A percentile compares a stretch with the other conserved stretches of the same genome.
Evolutionary conservation across 2,888 invertebrate genomes (phyloP).

Genomic region (Protonemura montana): DNA sequence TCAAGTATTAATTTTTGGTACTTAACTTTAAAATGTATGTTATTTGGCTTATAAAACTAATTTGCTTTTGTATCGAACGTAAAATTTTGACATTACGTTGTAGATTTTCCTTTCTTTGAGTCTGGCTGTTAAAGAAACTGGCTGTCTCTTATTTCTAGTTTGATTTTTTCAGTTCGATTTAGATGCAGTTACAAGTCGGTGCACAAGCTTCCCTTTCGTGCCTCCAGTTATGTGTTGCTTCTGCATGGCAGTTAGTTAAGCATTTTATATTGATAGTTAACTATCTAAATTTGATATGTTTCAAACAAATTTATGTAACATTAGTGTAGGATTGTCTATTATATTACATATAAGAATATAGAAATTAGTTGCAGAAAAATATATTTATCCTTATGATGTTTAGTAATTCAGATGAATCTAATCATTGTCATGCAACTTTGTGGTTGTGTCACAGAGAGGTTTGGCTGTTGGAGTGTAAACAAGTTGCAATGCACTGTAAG

Average conservation of each 20-base stretch:
- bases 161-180: neutral
- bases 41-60: neutral
- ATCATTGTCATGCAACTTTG: neutral
- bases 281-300: neutral
- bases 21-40: neutral
- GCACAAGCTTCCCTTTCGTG: neutral
- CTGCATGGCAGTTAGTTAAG: neutral
- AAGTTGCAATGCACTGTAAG: too few species aligned
- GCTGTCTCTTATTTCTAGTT: too few species aligned
- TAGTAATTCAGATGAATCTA: neutral
- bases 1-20: constrained; percentile 1
- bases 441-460: neutral
- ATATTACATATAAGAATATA: neutral
- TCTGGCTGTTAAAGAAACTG: too few species aligned
- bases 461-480: neutral
- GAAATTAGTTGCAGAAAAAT: neutral
- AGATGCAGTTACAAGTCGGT: neutral
- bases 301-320: neutral
- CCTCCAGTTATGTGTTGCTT: neutral
- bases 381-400: neutral
- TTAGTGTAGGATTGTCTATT: neutral
- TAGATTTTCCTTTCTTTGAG: too few species aligned
- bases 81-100: too few species aligned
- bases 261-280: too few species aligned
- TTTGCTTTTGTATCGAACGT: too few species aligned